Evolutionary conservation across 2,888 invertebrate species (phyloP), one percentile per base, ranked within the genome.

Genomic region (Tillus elongatus): DNA sequence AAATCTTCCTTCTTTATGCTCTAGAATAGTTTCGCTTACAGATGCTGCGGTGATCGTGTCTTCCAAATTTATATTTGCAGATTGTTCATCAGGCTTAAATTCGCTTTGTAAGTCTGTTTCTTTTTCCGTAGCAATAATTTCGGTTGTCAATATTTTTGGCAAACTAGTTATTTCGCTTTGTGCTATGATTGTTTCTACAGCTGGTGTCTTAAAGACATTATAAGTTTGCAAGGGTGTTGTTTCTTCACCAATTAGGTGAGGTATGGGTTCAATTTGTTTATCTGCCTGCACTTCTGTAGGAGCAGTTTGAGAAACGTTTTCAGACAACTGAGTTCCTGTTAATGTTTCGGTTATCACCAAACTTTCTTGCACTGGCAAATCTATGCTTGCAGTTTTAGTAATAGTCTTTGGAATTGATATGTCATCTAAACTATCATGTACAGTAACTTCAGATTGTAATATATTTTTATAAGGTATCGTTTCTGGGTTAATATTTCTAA

Each of bases 1-100:
- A n/a, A 53, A 45, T 47, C 49, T 39, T 19, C 45, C 47, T 58
- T 68, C 70, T 45, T 54, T 61, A 43, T 66, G 64, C 42, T 56
- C 51, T 13, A 56, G 46, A 15, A 60, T 40, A 13, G 64, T 56
- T 52, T 67, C 60, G 12, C 57, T 58, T 24, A 67, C 55, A 30
- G 57, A 41, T 3, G 51, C 52, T 13, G 50, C 40, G 35, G 52
- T 37, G 59, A 41, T 39, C 47, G 50, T 39, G 40, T 56, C 49
- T 49, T 61, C 60, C 11, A 60, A 43, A 40, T 56, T 51, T 33
- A 58, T 36, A 24, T 51, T 53, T n/a, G 57, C 61, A 26, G 53
- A 51, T 36, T 54, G 52, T 4, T 50, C 45, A 34, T 54, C 54
- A 12, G 46, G 46, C 34, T 47, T 49, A 37, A 13, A 59, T 60